These are phyloP conservation scores for Tenthredo distinguenda DNA, from an alignment of 2,888 invertebrate species.

Conservation along the genomic window DNA sequence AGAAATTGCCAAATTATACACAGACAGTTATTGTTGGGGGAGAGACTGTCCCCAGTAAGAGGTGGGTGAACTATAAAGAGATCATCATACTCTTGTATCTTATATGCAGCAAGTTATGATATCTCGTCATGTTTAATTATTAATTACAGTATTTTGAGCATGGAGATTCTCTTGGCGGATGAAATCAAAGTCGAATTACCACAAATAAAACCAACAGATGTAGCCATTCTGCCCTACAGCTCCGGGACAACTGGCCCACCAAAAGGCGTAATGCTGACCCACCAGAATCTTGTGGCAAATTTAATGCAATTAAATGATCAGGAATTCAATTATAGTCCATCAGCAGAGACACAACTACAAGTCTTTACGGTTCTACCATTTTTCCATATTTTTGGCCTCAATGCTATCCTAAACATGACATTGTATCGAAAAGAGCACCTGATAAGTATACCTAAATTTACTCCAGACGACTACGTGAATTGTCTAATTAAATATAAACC, in stretches of 20 bases:
- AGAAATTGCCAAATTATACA: constrained; percentile 80
- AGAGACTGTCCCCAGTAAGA: constrained; percentile 79
- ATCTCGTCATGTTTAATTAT: constrained; percentile 25
- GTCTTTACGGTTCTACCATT: constrained; percentile 86
- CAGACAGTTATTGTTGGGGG: constrained; percentile 84
- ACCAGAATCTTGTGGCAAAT: constrained; percentile 84
- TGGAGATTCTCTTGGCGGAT: constrained; percentile 75
- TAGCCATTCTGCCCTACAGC: constrained; percentile 77
- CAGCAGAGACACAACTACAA: constrained; percentile 80
- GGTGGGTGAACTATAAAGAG: constrained; percentile 58
- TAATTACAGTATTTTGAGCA: constrained; percentile 69
- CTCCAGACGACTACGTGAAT: constrained; percentile 86
- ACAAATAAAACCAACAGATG: constrained; percentile 60
- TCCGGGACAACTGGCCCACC: constrained; percentile 90
- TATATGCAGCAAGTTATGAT: constrained; percentile 4
- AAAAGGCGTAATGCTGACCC: constrained; percentile 89
- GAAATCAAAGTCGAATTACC: constrained; percentile 76
- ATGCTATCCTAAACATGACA: constrained; percentile 83
- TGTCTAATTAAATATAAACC: constrained; percentile 83
- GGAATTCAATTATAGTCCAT: constrained; percentile 77
- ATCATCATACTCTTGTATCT: neutral
- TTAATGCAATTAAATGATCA: constrained; percentile 79
- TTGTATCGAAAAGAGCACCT: constrained; percentile 82
- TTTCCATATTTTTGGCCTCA: constrained; percentile 90
- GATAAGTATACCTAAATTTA: constrained; percentile 86